A percentile compares a stretch with the other conserved stretches of the same genome.
Evolutionary conservation across 1,140 invertebrate genomes (phyloP).

Genomic region (Popillia japonica): DNA sequence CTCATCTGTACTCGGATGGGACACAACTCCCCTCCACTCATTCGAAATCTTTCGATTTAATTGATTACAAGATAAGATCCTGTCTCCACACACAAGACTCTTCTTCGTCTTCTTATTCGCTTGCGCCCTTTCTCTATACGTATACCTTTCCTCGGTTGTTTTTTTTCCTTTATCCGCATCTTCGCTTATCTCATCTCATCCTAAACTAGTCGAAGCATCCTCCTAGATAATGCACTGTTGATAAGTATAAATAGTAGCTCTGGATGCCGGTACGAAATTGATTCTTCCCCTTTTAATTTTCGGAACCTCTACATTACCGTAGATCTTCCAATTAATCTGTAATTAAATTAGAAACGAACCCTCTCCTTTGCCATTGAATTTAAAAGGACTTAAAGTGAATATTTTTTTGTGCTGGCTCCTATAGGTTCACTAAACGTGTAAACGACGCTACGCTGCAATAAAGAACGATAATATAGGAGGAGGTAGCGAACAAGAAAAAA

Average conservation of each 20-base stretch:
- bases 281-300: slow-evolving; percentile 13
- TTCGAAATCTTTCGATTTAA: slow-evolving; percentile 13
- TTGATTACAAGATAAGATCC: slow-evolving; percentile 37
- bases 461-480: background rate
- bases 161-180: slow-evolving; percentile 6
- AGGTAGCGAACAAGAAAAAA: background rate
- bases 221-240: slow-evolving; percentile 33
- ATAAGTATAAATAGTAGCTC: slow-evolving; percentile 40
- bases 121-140: too few relatives aligned
- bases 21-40: background rate
- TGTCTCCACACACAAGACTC: background rate
- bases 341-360: slow-evolving; percentile 25
- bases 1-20: background rate
- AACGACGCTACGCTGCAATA: too few relatives aligned
- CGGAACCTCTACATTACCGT: background rate
- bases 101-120: too few relatives aligned
- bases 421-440: background rate
- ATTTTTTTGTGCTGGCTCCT: background rate
- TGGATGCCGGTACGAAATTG: slow-evolving; percentile 20
- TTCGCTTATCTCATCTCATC: background rate
- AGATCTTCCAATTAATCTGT: slow-evolving; percentile 16
- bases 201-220: background rate
- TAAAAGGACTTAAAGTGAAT: background rate
- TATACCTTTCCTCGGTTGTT: too few relatives aligned
- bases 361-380: background rate